Evolutionary conservation across 2,113 vertebrate genomes (phyloP), one percentile per base, ranked within the genome.

Genomic region (Grammomys dolichurus): DNA sequence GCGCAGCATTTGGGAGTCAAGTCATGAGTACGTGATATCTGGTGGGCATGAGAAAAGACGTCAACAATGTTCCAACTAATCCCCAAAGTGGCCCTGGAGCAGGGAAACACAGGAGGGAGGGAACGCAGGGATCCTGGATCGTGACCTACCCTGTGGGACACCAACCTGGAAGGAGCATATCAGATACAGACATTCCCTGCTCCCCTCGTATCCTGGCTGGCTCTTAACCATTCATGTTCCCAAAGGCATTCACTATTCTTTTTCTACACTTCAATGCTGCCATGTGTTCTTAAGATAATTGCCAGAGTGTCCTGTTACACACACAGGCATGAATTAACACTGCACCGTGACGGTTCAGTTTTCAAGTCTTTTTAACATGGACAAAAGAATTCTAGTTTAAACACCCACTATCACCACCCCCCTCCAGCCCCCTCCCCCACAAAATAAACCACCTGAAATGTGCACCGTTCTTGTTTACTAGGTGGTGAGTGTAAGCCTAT

Each of bases 331-430:
- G 89, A 87, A 75, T 91, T 81, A 94, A 84, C 60, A 72, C 63
- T 14, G 69, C 56, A 89, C 90, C 31, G 0, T 77, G 54, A 95
- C 3, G 69, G 31, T 89, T 93, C 36, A 1, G 54, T 86, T 96
- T 97, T 91, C 96, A 96, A 87, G 77, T 95, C 78, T 93, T 93
- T 60, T 84, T 65, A 48, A 75, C 5, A 78, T 7, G 20, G 69
- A 93, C 75, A 93, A 90, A 78, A 65, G 77, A 90, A 56, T 89
- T 90, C 95, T 82, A 20, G 36, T 63, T 96, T 94, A 72, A 93
- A 94, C 73, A 94, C 72, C 48, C 11, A 95, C 77, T 70, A 95
- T 92, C 81, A 84, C 86, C 48, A n/a, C 76, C 91, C 40, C 51
- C 51, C 16, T 72, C 48, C 22, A 8, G 43, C 33, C 69, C 63